Percentiles rank a stretch among this genome's conserved stretches.
These are phyloP conservation scores for Pentamera pediparva DNA, from an alignment of 53 echinoderm and acorn worm genomes.

Conservation along the genomic window DNA sequence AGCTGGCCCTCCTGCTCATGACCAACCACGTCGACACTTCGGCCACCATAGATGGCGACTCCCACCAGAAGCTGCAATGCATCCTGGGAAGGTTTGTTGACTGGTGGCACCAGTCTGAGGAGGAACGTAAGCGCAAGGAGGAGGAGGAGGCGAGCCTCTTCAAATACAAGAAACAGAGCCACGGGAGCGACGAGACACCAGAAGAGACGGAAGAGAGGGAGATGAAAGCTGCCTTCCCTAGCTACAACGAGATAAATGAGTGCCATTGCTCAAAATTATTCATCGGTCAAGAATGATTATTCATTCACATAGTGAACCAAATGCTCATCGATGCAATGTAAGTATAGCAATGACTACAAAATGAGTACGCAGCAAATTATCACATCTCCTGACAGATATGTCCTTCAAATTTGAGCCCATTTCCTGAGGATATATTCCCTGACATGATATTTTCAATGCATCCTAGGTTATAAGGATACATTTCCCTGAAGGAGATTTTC, in stretches of 20 bases:
- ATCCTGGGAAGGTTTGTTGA: slow-evolving; percentile 55
- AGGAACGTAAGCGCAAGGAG: slow-evolving; percentile 55
- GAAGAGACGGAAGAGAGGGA: slow-evolving; percentile 91
- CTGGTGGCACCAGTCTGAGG: slow-evolving; percentile 71
- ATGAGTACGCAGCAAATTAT: neutral
- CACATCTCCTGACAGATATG: neutral
- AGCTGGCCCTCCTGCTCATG: slow-evolving; percentile 55
- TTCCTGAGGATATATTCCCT: no score
- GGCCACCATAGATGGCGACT: neutral
- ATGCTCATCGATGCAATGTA: neutral
- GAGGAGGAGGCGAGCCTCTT: slow-evolving; percentile 80
- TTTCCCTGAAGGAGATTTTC: no score
- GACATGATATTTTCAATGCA: no score
- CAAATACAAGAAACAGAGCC: slow-evolving; percentile 71
- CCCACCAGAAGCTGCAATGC: slow-evolving; percentile 44
- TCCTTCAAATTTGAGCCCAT: no score
- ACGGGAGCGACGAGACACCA: slow-evolving; percentile 80
- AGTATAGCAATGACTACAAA: neutral
- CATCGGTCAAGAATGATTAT: neutral
- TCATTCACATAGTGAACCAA: neutral
- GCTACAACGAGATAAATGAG: slow-evolving; percentile 64
- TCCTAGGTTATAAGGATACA: no score
- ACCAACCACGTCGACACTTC: slow-evolving; percentile 41
- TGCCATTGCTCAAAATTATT: neutral
- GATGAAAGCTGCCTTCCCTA: slow-evolving; percentile 66